Percentiles rank a stretch among this genome's conserved stretches.
These are phyloP conservation scores for Heliconius congener DNA, from an alignment of 1,140 invertebrate genomes.

Conservation along the genomic window DNA sequence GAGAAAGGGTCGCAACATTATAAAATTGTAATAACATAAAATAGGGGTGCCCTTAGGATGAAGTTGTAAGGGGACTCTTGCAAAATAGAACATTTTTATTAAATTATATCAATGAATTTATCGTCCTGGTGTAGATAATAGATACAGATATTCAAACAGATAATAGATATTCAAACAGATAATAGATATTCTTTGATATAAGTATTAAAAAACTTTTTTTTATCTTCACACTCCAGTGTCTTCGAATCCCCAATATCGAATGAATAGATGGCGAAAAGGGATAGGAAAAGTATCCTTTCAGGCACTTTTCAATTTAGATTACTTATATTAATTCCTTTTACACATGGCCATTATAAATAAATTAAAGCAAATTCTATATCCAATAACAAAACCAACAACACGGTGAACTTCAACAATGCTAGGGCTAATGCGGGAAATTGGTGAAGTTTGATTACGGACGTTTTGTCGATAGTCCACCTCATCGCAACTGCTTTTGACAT, in stretches of 20 bases:
- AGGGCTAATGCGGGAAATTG: constrained; percentile 39
- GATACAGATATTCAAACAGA: background rate
- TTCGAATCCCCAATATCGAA: too few relatives aligned
- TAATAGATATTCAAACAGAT: background rate
- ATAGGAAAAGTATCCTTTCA: too few relatives aligned
- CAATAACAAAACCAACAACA: constrained; percentile 22
- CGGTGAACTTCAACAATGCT: constrained; percentile 37
- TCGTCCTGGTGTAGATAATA: background rate
- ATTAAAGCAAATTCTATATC: constrained; percentile 11
- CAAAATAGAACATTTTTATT: constrained; percentile 10
- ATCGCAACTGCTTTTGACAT: constrained; percentile 37
- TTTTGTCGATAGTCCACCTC: constrained; percentile 43
- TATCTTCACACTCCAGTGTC: too few relatives aligned
- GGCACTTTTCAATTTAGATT: background rate
- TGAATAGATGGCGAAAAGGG: too few relatives aligned
- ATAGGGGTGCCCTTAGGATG: background rate
- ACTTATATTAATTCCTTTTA: background rate
- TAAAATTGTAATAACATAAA: constrained; percentile 10
- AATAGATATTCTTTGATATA: background rate
- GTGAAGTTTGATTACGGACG: constrained; percentile 56
- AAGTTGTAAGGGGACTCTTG: constrained; percentile 1
- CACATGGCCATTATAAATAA: constrained; percentile 8
- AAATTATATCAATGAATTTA: background rate
- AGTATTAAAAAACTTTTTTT: background rate
- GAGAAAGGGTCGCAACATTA: constrained; percentile 6